phyloP scores from a whole-genome alignment of 2,797 vertebrate genomes.

The Lepidocolaptes lacrymiger region DNA sequence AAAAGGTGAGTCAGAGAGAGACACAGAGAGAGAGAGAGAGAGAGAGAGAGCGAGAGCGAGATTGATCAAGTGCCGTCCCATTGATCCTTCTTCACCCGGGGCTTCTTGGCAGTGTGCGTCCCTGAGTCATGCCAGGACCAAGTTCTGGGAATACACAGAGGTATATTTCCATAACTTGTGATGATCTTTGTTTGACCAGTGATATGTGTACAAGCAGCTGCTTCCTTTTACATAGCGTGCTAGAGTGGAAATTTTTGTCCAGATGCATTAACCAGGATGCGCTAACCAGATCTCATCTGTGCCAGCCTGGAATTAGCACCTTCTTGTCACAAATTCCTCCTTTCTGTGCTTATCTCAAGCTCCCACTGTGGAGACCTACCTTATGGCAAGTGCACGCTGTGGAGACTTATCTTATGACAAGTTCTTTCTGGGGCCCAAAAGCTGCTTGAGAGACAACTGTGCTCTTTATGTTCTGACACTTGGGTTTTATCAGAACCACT shows the following conservation, averaged over 20 bases:
- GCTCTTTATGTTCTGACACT: background rate
- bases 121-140: rapidly evolving
- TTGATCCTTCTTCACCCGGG: background rate
- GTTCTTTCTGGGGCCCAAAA: background rate
- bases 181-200: background rate
- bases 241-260: background rate
- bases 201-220: background rate
- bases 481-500: background rate
- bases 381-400: background rate
- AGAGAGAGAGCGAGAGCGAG: background rate
- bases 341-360: background rate
- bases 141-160: rapidly evolving
- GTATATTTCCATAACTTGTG: background rate
- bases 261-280: background rate
- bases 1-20: background rate
- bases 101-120: background rate
- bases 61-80: background rate
- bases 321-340: rapidly evolving
- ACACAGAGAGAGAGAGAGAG: background rate
- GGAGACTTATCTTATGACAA: background rate
- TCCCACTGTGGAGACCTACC: background rate
- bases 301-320: background rate
- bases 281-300: background rate
- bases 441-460: background rate
- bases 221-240: background rate